Evolutionary conservation across 2,797 vertebrate genomes (phyloP).

Genomic region (Sylvilagus floridanus): DNA sequence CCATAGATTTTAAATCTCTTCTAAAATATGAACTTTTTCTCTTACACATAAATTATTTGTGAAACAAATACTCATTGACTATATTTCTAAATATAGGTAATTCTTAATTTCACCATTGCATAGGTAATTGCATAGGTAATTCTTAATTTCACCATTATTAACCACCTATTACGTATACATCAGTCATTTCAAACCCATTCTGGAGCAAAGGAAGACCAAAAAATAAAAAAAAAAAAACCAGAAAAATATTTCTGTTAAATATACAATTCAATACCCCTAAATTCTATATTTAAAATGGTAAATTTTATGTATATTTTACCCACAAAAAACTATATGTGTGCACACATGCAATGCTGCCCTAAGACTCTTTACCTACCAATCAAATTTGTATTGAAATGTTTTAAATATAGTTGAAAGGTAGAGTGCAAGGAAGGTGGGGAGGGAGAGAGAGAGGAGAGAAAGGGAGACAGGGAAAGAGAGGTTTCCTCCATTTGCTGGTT

Average conservation of each 20-base stretch:
- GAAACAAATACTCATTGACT: conserved; percentile 29
- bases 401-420: no score
- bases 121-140: not conserved
- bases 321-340: not conserved
- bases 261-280: conserved; percentile 20
- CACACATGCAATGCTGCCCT: not conserved
- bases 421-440: no score
- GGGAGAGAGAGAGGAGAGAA: no score
- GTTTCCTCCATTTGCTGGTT: no score
- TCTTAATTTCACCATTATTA: conserved; percentile 42
- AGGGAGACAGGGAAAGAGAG: no score
- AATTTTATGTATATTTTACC: conserved; percentile 42
- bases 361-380: not conserved
- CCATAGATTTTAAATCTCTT: conserved; percentile 12
- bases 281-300: conserved; percentile 27
- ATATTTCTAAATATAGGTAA: conserved; percentile 36
- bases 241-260: not conserved
- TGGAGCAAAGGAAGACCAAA: conserved; percentile 26
- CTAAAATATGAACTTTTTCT: conserved; percentile 63
- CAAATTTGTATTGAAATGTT: not conserved
- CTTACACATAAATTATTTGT: conserved; percentile 48
- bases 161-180: not conserved
- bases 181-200: conserved; percentile 20
- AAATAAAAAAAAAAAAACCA: not conserved
- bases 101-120: conserved; percentile 35